Conservation (phyloP, 2,888 invertebrate genomes). For the Ectropis crepuscularia region DNA sequence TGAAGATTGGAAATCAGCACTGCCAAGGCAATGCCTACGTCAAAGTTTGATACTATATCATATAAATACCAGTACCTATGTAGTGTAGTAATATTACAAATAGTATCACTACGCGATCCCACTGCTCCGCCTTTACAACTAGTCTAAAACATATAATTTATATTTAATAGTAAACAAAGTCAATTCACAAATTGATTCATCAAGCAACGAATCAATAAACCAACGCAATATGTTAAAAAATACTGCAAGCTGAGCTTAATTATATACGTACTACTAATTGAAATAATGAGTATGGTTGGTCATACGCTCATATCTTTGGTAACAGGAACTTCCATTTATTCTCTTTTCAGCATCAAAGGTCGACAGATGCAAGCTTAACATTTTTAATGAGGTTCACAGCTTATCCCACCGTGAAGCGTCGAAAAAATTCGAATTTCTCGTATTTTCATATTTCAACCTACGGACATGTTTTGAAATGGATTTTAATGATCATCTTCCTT, state of each 20-base stretch:
- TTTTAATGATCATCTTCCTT: conserved; percentile 22
- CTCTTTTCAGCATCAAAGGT: conserved; percentile 13
- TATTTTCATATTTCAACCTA: conserved; percentile 17
- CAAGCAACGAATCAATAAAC: too few species aligned
- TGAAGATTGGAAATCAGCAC: not conserved
- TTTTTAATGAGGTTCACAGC: conserved; percentile 32
- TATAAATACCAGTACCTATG: too few species aligned
- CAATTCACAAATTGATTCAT: too few species aligned
- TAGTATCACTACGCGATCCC: too few species aligned
- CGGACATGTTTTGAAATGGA: conserved; percentile 14
- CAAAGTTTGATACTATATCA: too few species aligned
- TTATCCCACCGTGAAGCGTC: conserved; percentile 10
- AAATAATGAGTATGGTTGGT: not conserved
- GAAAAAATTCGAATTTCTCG: conserved; percentile 12
- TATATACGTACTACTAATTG: not conserved
- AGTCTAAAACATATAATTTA: too few species aligned
- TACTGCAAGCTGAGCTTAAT: not conserved
- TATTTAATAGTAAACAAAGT: too few species aligned
- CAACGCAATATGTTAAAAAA: not conserved
- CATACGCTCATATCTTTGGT: not conserved
- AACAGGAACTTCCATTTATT: conserved; percentile 4
- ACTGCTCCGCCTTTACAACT: too few species aligned
- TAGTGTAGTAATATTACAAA: too few species aligned
- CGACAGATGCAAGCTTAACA: conserved; percentile 26
- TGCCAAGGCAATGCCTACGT: not conserved